Base-by-base conservation (phyloP, 1,140 invertebrate genomes). In the Cecropterus lyciades region DNA sequence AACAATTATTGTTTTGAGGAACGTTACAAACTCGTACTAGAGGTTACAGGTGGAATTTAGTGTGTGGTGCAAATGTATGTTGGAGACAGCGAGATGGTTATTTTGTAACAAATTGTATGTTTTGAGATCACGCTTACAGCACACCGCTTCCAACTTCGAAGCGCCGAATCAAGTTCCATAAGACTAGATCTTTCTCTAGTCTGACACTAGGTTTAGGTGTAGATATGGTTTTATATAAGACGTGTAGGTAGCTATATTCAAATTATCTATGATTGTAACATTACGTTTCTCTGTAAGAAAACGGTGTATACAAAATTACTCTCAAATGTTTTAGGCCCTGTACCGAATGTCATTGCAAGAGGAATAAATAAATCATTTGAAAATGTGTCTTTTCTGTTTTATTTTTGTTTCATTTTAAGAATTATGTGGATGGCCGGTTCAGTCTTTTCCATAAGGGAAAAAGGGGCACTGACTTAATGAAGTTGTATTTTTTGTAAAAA, bases 201-300 rank as follows among this genome's bases (percentile, higher is more conserved):
- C 85, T 82, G 77, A 75, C 66, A 72, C 68, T 85, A 86, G 84
- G 77, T 73, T 86, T 87, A 86, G 79, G 79, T 89, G 86, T 89
- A 90, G 86, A 89, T 90, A 90, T 84, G 74, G 75, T 88, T 87
- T 88, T 86, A 73, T 88, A 87, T 89, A 89, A 87, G 83, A 79
- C 73, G 75, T 82, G 87, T 89, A 88, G 87, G 72, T 89, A 89
- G 85, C 65, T 82, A 82, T 86, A 84, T 87, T 87, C 79, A 85
- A 89, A 89, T 89, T 87, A 72, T 89, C 81, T 83, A 67, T 56
- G 77, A 82, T 82, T 80, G 79, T 88, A 85, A 77, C 73, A 73
- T 65, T 73, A 78, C 68, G 68, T 79, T 77, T 76, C 71, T 83
- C 72, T 79, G 72, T 86, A 77, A 81, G 69, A 72, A 75, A 67